phyloP scores from a whole-genome alignment of 1,140 invertebrate species.

The Drosophila nigromelanica region DNA sequence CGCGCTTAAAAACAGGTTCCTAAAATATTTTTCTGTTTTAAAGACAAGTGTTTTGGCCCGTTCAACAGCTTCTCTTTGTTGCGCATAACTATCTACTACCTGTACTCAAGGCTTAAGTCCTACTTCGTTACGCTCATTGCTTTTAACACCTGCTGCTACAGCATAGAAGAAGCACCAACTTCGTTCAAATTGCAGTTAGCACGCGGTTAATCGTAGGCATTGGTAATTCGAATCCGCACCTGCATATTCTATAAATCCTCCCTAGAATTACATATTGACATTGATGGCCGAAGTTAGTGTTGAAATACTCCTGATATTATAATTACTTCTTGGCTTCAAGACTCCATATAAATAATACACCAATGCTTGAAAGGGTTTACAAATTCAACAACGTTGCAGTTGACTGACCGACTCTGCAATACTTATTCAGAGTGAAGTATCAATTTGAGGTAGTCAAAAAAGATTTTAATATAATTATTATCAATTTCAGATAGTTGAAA shows the following conservation, averaged over 20 bases:
- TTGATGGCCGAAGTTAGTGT: too few relatives aligned
- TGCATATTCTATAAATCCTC: background rate
- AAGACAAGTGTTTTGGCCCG: conserved; percentile 57
- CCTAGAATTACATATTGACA: conserved; percentile 20
- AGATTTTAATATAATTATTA: too few relatives aligned
- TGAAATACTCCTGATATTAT: too few relatives aligned
- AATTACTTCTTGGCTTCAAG: too few relatives aligned
- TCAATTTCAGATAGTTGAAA: too few relatives aligned
- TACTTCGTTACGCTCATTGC: conserved; percentile 55
- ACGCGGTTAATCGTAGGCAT: conserved; percentile 45
- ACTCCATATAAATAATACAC: too few relatives aligned
- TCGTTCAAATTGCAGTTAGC: conserved; percentile 53
- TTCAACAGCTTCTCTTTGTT: conserved; percentile 64
- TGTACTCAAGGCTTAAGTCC: conserved; percentile 18
- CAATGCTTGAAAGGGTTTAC: too few relatives aligned
- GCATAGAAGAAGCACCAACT: conserved; percentile 7
- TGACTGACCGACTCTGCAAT: too few relatives aligned
- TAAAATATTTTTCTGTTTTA: background rate
- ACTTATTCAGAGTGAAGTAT: too few relatives aligned
- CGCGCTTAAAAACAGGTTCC: conserved; percentile 58
- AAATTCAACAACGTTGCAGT: too few relatives aligned
- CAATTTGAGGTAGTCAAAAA: too few relatives aligned
- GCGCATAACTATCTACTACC: conserved; percentile 22
- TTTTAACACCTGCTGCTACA: conserved; percentile 64
- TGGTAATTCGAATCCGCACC: background rate